phyloP scores from a whole-genome alignment of 2,888 invertebrate species.

The Allolobophora icterica region DNA sequence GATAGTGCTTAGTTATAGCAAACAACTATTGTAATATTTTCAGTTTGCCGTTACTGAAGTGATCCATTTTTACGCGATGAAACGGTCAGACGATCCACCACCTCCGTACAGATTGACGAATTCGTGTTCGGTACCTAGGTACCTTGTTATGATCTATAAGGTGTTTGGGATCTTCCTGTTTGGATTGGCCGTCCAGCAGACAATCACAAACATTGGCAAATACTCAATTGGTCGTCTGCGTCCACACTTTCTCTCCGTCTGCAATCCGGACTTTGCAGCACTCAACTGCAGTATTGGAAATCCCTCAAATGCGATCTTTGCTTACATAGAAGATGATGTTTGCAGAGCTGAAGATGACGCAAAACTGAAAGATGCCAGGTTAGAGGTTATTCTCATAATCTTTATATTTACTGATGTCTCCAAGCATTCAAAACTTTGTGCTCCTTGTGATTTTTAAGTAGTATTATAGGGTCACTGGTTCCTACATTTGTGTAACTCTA shows the following conservation, averaged over 20 bases:
- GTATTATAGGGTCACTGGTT: background rate
- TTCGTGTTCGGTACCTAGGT: conserved; percentile 19
- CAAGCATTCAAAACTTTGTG: background rate
- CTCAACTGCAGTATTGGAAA: conserved; percentile 49
- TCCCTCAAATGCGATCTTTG: conserved; percentile 71
- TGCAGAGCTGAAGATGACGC: conserved; percentile 45
- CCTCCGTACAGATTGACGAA: conserved; percentile 32
- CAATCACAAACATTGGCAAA: conserved; percentile 89
- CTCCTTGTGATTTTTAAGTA: too few relatives aligned
- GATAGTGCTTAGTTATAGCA: too few relatives aligned
- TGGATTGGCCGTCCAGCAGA: conserved; percentile 81
- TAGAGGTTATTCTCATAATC: background rate
- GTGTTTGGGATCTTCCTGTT: conserved; percentile 78
- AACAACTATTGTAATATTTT: background rate
- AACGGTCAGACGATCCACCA: background rate
- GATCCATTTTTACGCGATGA: conserved; percentile 26
- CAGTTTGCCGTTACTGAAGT: conserved; percentile 37
- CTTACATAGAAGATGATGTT: conserved; percentile 30
- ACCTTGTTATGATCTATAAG: conserved; percentile 40
- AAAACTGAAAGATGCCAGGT: conserved; percentile 32
- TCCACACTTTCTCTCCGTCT: conserved; percentile 90
- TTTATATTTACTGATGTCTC: background rate
- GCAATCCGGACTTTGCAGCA: conserved; percentile 71
- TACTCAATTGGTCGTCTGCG: conserved; percentile 88
- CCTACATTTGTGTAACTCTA: background rate